phyloP scores from a whole-genome alignment of 2,888 invertebrate genomes.

The Pyrgus malvae region DNA sequence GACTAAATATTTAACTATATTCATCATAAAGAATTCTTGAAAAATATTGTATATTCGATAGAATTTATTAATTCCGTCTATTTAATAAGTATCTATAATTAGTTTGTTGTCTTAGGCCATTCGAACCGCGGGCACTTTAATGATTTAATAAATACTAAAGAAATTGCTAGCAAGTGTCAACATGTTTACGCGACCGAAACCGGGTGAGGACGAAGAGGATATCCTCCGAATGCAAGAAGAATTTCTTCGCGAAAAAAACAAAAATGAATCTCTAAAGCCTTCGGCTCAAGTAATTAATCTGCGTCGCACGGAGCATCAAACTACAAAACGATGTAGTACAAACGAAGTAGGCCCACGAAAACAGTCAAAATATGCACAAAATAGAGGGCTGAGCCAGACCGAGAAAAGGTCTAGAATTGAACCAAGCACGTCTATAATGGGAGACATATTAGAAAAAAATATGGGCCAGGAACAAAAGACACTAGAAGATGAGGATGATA shows the following conservation, averaged over 20 bases:
- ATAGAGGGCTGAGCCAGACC: slow-evolving; percentile 59
- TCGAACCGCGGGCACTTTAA: too few species aligned
- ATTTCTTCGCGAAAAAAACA: slow-evolving; percentile 81
- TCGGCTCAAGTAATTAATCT: slow-evolving; percentile 83
- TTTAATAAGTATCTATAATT: too few species aligned
- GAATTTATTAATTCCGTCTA: too few species aligned
- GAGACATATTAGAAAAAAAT: slow-evolving; percentile 64
- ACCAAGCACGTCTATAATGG: slow-evolving; percentile 42
- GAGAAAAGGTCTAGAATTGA: slow-evolving; percentile 66
- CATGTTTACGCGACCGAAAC: slow-evolving; percentile 86
- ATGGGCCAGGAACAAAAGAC: slow-evolving; percentile 29
- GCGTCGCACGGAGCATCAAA: slow-evolving; percentile 46
- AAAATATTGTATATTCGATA: too few species aligned
- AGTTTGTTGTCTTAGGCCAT: too few species aligned
- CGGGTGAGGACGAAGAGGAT: slow-evolving; percentile 87
- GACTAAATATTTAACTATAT: too few species aligned
- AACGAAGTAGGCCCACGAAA: slow-evolving; percentile 44
- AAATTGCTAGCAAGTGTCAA: neutral
- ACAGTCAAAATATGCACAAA: slow-evolving; percentile 69
- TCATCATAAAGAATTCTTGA: too few species aligned
- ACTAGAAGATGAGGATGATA: slow-evolving; percentile 55
- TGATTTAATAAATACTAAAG: neutral
- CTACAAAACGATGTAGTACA: slow-evolving; percentile 45
- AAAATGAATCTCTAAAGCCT: slow-evolving; percentile 79
- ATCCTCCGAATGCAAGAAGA: slow-evolving; percentile 88